Conservation (phyloP, 1,140 invertebrate species). For the Aplysia californica region DNA sequence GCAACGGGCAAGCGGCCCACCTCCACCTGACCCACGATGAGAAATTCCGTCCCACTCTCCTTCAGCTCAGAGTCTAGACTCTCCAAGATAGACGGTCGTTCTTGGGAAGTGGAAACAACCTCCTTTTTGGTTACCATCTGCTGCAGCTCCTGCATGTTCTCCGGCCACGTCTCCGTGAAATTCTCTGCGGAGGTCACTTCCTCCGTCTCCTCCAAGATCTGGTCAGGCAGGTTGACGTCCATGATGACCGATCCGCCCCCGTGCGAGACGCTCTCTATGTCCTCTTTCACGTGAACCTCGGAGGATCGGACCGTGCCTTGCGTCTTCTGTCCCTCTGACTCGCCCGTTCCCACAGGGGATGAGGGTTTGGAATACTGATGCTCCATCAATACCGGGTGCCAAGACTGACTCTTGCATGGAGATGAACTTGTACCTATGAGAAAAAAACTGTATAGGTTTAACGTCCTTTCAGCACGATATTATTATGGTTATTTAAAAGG, state of each 20-base stretch:
- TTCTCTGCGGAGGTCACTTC: no score
- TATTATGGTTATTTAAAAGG: no score
- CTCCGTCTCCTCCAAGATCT: slow-evolving; percentile 12
- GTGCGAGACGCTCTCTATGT: slow-evolving; percentile 21
- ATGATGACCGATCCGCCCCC: slow-evolving; percentile 8
- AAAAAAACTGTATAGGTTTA: no score
- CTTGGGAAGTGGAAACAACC: no score
- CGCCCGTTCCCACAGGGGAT: background rate
- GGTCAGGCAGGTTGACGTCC: slow-evolving; percentile 17
- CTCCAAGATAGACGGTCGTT: background rate
- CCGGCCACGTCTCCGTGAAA: background rate
- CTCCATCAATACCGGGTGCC: slow-evolving; percentile 12
- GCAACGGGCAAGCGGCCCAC: no score
- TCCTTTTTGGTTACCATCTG: background rate
- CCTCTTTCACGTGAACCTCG: background rate
- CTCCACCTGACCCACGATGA: slow-evolving; percentile 23
- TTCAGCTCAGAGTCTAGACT: slow-evolving; percentile 20
- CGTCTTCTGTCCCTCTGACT: background rate
- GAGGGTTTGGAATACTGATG: slow-evolving; percentile 24
- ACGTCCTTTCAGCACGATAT: no score
- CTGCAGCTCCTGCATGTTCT: background rate
- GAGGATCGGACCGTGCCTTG: background rate
- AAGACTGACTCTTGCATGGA: no score
- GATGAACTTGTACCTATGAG: no score
- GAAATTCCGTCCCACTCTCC: slow-evolving; percentile 12